Conservation (phyloP, 2,113 vertebrate species). For the Urocolius indicus region DNA sequence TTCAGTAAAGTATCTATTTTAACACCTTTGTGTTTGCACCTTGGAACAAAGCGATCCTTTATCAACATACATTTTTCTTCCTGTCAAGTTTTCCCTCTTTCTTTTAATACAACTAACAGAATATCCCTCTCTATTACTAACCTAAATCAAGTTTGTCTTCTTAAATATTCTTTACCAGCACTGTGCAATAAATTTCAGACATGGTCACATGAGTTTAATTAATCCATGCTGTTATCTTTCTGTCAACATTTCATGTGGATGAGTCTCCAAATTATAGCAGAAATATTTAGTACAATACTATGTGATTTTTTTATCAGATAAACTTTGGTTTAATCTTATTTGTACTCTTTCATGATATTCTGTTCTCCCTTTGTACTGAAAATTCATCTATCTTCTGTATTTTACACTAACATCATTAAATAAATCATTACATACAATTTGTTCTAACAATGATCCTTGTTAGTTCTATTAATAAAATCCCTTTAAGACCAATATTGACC, state of each 20-base stretch:
- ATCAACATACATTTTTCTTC: neutral
- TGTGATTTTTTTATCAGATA: neutral
- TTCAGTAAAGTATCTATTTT: constrained; percentile 13
- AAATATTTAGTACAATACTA: neutral
- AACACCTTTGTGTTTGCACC: constrained; percentile 2
- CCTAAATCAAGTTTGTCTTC: neutral
- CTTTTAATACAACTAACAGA: neutral
- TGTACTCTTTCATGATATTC: neutral
- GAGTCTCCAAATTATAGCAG: neutral
- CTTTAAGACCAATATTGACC: neutral
- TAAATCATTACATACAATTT: neutral
- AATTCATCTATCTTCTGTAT: neutral
- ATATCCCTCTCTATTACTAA: neutral
- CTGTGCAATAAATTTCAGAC: neutral
- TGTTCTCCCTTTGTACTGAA: neutral
- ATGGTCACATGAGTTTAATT: neutral
- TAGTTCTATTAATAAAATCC: neutral
- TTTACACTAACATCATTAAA: neutral
- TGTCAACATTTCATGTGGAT: neutral
- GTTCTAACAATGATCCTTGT: neutral
- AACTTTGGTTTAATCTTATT: neutral
- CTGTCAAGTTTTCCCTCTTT: neutral
- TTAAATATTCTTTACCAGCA: constrained; percentile 16
- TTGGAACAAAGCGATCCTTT: constrained; percentile 1
- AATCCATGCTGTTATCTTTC: neutral